Evolutionary conservation across 2,888 invertebrate genomes (phyloP).

Genomic region (Cacoxenus indagator): DNA sequence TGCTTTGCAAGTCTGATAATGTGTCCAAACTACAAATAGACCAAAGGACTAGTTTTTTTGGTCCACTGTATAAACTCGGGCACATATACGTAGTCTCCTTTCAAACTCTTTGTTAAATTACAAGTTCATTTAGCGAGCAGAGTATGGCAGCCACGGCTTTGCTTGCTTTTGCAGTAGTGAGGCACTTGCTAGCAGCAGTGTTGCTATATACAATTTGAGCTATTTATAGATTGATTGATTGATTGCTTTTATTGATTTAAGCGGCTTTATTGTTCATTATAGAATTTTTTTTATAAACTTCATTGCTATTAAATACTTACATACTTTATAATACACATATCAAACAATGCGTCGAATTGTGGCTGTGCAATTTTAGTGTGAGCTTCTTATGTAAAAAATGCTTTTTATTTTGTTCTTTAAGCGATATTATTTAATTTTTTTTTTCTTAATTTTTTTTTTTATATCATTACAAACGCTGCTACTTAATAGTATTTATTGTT

Average conservation of each 20-base stretch:
- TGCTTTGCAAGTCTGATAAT: too few relatives aligned
- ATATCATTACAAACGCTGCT: neutral
- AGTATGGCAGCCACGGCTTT: too few relatives aligned
- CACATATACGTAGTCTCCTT: too few relatives aligned
- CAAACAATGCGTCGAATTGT: neutral
- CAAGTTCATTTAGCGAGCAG: too few relatives aligned
- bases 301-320: neutral
- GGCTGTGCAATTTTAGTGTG: neutral
- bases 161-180: too few relatives aligned
- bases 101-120: too few relatives aligned
- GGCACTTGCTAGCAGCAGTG: too few relatives aligned
- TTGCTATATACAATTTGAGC: too few relatives aligned
- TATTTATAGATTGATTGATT: too few relatives aligned
- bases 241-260: neutral
- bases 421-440: neutral
- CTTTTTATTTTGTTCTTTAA: neutral
- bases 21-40: too few relatives aligned
- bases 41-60: too few relatives aligned
- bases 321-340: neutral
- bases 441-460: neutral
- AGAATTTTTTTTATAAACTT: neutral
- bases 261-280: neutral
- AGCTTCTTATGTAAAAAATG: neutral
- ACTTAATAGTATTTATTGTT: neutral
- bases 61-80: too few relatives aligned